Evolutionary conservation across 2,888 invertebrate species (phyloP), one percentile per base, ranked within the genome.

Genomic region (Dastarcus helophoroides): DNA sequence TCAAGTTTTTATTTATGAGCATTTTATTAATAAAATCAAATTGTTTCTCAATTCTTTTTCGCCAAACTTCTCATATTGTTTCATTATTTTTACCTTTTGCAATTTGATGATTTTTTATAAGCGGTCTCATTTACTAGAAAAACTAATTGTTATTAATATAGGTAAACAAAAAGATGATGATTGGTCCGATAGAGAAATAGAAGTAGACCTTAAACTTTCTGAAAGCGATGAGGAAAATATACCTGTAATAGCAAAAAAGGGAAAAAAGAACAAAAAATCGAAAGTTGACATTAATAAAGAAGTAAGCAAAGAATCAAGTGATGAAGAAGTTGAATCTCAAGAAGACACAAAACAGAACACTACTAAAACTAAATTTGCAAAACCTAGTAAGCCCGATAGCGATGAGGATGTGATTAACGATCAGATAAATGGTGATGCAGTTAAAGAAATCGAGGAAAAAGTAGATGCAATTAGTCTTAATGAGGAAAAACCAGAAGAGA

Each of bases 401-500:
- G 19, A 19, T 9, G 17, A 32, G 4, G 37, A 33, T 19, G 39
- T 37, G n/a, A n/a, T n/a, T n/a, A n/a, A n/a, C n/a, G n/a, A n/a
- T n/a, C n/a, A n/a, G n/a, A n/a, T n/a, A n/a, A n/a, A n/a, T n/a
- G n/a, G n/a, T 11, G 36, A 36, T 12, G 38, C 38, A 32, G 27
- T 32, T 12, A 35, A 27, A n/a, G 64, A 65, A 39, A 51, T 67
- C 31, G 66, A 65, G 43, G 62, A 65, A 30, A 66, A 65, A 41
- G 46, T 65, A 31, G 16, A 37, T 15, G 28, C 30, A 14, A 28
- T 21, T 11, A 35, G 33, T 14, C 26, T 31, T 11, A 21, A 25
- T 8, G 28, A 33, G 21, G 35, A 29, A 17, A 13, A 30, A 24
- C 14, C 24, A 22, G 28, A 14, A 12, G 80, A 78, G 39, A 83